These are phyloP conservation scores for Candoia aspera DNA, from an alignment of 2,113 vertebrate genomes.

Conservation along the genomic window DNA sequence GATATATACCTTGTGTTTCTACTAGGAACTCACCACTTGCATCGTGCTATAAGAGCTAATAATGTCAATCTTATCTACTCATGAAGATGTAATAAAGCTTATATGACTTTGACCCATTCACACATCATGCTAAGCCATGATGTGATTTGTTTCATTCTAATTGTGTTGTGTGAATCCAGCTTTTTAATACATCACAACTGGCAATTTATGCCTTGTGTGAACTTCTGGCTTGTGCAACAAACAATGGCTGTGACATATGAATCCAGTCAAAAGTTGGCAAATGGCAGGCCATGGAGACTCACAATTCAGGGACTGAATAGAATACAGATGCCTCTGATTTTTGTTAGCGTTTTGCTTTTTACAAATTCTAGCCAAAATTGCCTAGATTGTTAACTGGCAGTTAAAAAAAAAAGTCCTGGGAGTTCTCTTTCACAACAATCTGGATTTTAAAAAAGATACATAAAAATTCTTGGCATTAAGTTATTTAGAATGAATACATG, in stretches of 20 bases:
- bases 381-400: background rate
- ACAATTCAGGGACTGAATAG: background rate
- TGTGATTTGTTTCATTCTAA: background rate
- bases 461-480: background rate
- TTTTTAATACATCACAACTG: background rate
- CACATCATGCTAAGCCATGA: background rate
- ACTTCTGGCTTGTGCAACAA: background rate
- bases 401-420: background rate
- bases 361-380: background rate
- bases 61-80: background rate
- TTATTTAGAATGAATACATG: background rate
- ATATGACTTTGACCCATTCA: background rate
- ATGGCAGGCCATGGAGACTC: background rate
- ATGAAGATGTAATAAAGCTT: background rate
- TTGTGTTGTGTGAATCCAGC: background rate
- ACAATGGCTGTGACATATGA: background rate
- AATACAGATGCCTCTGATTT: background rate
- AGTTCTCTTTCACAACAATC: background rate
- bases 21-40: background rate
- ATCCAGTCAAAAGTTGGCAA: background rate
- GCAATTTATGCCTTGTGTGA: background rate
- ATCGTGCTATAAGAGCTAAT: background rate
- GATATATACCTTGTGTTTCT: background rate
- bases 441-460: background rate
- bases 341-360: background rate